Evolutionary conservation across 1,140 invertebrate genomes (phyloP), one percentile per base, ranked within the genome.

Genomic region (Onthophagus taurus): DNA sequence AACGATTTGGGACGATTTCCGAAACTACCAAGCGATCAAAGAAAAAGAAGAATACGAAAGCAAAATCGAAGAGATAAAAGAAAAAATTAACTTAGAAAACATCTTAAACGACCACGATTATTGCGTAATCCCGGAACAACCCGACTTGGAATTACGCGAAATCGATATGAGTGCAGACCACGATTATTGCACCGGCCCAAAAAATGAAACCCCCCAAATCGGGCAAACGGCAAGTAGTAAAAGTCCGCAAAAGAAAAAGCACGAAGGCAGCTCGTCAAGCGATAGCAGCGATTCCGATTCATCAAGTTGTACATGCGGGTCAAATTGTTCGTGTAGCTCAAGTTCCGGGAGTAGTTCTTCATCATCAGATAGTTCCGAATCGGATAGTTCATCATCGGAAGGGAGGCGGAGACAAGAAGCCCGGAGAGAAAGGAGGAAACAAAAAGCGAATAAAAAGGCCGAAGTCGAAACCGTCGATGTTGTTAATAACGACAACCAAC

Each of bases 1-100:
- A 48, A 78, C 81, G n/a, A 85, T 86, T 58, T 86, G 83, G 83
- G 81, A 87, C 54, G 85, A 86, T 58, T 84, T 87, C 44, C 81
- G 82, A 58, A 76, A 75, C 19, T 81, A 78, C 57, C 72, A 78
- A 50, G 76, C 77, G 8, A 68, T 67, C 46, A 63, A 74, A 18
- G 70, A 68, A 20, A 71, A 70, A 36, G 58, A 68, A 14, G 65
- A 67, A 38, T 43, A 50, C 39, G 48, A 41, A 24, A 29, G 29
- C 2, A 26, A 24, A 24, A n/a, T 26, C n/a, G 24, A 26, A 16
- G 37, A 29, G 17, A 44, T 7, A 7, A 26, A 6, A 7, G 20
- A 41, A 3, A 23, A 16, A 24, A 19, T 23, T 13, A 16, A 52
- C 8, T 29, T 51, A 14, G 65, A 63, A 9, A 52, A 66, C 19